These are phyloP conservation scores for Panagrolaimus sp. DNA, from an alignment of 1,140 invertebrate species.

Conservation along the genomic window DNA sequence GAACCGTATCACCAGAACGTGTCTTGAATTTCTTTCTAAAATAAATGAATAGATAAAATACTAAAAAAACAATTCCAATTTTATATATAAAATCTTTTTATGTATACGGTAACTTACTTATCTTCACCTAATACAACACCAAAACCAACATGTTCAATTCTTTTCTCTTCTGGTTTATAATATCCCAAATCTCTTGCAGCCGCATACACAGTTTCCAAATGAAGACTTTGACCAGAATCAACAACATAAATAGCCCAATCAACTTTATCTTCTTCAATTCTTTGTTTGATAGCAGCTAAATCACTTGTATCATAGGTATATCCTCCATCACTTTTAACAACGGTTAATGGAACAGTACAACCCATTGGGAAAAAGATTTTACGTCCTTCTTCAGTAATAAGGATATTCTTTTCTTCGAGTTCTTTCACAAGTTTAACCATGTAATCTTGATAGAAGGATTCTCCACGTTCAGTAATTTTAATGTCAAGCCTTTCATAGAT, in stretches of 20 bases:
- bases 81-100: too few species aligned
- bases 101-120: constrained; percentile 60
- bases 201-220: constrained; percentile 61
- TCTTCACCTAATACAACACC: constrained; percentile 96
- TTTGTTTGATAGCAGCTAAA: constrained; percentile 80
- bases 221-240: constrained; percentile 76
- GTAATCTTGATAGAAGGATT: constrained; percentile 90
- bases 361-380: constrained; percentile 76
- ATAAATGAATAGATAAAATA: too few species aligned
- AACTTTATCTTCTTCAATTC: constrained; percentile 78
- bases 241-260: constrained; percentile 91
- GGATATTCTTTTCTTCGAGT: constrained; percentile 64
- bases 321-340: constrained; percentile 95
- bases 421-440: constrained; percentile 80
- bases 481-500: constrained; percentile 65
- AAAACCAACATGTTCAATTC: constrained; percentile 85
- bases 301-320: constrained; percentile 99
- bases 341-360: constrained; percentile 73
- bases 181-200: constrained; percentile 58
- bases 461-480: constrained; percentile 75
- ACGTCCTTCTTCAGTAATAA: constrained; percentile 84
- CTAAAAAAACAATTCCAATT: too few species aligned
- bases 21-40: constrained; percentile 90
- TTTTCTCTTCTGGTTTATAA: constrained; percentile 46
- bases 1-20: constrained; percentile 88